Evolutionary conservation across 2,888 invertebrate genomes (phyloP), one percentile per base, ranked within the genome.

Genomic region (Stratiomys singularior): DNA sequence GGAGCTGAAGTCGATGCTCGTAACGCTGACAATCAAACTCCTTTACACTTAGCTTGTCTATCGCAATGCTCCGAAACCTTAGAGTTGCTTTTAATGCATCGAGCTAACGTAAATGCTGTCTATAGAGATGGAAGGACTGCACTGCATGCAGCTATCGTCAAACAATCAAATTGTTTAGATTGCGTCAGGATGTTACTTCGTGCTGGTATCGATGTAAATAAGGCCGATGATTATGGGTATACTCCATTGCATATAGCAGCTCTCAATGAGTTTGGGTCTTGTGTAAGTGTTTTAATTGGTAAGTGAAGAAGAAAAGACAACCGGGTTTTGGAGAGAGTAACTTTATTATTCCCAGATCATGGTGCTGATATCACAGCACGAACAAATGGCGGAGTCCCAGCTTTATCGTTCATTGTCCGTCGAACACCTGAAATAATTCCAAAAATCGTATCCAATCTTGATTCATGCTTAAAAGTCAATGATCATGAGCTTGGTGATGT

Each of bases 401-500:
- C 93, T 0, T 85, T 96, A 15, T 93, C 93, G 13, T 94, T 95
- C 82, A 94, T 96, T 77, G 93, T 94, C 0, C 90, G 95, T n/a
- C 89, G 94, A 81, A 95, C 94, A 0, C 95, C 96, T 0, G 94
- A 95, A 81, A 93, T 94, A 4, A 89, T 95, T 60, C 93, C 94
- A 0, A 91, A 92, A 74, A 90, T 93, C 76, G 86, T 92, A 72
- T 87, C 89, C 66, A 93, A 93, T 84, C 89, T 95, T 63, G 94
- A 95, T 82, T 89, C 92, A 47, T 92, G 94, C 0, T 92, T 95
- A 15, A 92, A 92, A 81, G 89, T 94, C 7, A 93, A 93, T 82
- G 95, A 95, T 83, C 94, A 95, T 82, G 95, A 96, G 84, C 89
- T 95, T 27, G 94, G 94, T 0, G 95, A 96, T 82, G 93, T 94